Base-by-base conservation (phyloP, 2,113 vertebrate species). In the Megatriorchis doriae region DNA sequence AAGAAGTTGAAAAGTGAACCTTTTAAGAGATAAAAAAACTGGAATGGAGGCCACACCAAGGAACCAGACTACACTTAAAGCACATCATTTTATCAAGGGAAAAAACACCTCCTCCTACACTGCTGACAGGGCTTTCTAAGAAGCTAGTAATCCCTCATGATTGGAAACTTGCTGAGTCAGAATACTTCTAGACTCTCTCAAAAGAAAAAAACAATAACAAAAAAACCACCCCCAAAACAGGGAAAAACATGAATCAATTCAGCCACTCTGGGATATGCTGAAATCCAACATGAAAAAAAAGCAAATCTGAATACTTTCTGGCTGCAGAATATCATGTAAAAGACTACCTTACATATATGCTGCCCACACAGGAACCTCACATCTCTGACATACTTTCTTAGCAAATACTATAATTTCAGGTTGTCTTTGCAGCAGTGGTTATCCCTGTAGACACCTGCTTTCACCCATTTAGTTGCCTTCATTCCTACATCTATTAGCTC, bases 301-400 rank as follows among this genome's bases (percentile, higher is more conserved):
- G 34, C 17, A 47, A 70, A 48, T 8, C 3, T 19, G 3, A 68
- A 6, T 12, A 22, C 26, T 25, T 63, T 21, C 75, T 36, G 48
- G 27, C 3, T 59, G n/a, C 53, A 61, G 40, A 77, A 34, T 3
- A 18, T 16, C 11, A 7, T 0, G 0, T 15, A 22, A 72, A 38
- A 23, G 25, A 25, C 16, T 16, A 18, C 4, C 17, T 56, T 25
- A 23, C 16, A 2, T 19, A 36, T 8, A 4, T 3, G 13, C 26
- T 74, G 70, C 48, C 58, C 40, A n/a, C 40, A 38, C 6, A 38
- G 47, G 32, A 70, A 56, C 45, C 32, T 25, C 50, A 6, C 32
- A 53, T 5, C 15, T 52, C 48, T 32, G 45, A 15, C 52, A 78
- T 0, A 21, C 14, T 3, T 27, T 7, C 88, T 34, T 7, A 15